phyloP scores from a whole-genome alignment of 2,888 invertebrate species.

The Crocallis elinguaria region DNA sequence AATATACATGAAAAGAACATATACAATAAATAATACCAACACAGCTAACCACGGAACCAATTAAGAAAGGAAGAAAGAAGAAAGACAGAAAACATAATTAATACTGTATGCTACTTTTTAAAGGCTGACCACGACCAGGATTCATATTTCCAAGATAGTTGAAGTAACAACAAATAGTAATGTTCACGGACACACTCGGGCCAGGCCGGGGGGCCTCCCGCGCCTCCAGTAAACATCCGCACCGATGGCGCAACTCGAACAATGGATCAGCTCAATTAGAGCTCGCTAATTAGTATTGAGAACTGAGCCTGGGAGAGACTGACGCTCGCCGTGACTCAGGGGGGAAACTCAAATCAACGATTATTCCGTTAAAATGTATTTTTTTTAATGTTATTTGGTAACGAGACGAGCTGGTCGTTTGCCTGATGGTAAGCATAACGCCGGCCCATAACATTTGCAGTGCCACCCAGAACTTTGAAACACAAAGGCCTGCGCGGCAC shows the following conservation, averaged over 20 bases:
- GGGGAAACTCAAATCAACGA: not conserved
- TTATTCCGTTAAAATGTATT: not conserved
- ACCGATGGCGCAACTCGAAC: slow-evolving; percentile 4
- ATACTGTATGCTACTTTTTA: no score
- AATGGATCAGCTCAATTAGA: slow-evolving; percentile 7
- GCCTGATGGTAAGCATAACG: no score
- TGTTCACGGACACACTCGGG: not conserved
- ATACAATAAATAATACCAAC: no score
- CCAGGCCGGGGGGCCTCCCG: not conserved
- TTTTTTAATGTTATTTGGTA: not conserved
- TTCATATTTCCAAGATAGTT: not conserved
- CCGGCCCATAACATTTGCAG: no score
- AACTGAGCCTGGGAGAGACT: slow-evolving; percentile 5
- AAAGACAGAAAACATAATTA: no score
- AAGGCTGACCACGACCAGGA: no score
- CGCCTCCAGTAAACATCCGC: slow-evolving; percentile 5
- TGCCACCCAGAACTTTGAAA: no score
- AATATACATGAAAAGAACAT: no score
- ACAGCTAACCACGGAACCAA: no score
- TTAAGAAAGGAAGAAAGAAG: no score
- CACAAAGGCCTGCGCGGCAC: no score
- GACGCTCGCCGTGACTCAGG: not conserved
- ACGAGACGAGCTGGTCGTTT: no score
- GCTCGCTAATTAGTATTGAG: slow-evolving; percentile 4
- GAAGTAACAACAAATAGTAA: not conserved